Evolutionary conservation across 1,140 invertebrate species (phyloP).

Genomic region (Drosophila parvula): DNA sequence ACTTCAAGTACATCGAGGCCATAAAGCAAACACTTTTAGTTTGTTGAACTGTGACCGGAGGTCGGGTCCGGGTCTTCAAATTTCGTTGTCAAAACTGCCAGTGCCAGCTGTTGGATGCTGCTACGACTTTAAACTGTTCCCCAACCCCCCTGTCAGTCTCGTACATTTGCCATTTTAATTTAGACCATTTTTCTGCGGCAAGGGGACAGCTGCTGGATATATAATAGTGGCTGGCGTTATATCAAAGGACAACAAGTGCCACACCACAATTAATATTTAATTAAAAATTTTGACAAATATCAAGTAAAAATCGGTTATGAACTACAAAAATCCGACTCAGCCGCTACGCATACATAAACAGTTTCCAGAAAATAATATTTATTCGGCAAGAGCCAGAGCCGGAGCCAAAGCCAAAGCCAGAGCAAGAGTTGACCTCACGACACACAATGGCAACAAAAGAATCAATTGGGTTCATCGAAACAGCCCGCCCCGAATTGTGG

Average conservation of each 20-base stretch:
- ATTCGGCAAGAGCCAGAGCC: slow-evolving; percentile 9
- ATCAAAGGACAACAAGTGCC: slow-evolving; percentile 11
- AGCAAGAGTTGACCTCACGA: slow-evolving; percentile 48
- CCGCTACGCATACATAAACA: slow-evolving; percentile 5
- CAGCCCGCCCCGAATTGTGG: slow-evolving; percentile 10
- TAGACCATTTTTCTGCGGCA: slow-evolving; percentile 27
- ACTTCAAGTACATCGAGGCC: slow-evolving; percentile 60
- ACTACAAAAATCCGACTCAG: slow-evolving; percentile 29
- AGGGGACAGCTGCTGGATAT: slow-evolving; percentile 20
- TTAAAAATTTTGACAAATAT: slow-evolving; percentile 33
- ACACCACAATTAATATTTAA: slow-evolving; percentile 33
- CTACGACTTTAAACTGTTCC: slow-evolving; percentile 40
- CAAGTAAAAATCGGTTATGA: slow-evolving; percentile 35
- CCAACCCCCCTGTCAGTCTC: neutral
- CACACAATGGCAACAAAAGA: slow-evolving; percentile 45
- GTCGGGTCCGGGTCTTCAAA: slow-evolving; percentile 46
- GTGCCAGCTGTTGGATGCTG: slow-evolving; percentile 51
- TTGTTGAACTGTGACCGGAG: slow-evolving; percentile 75
- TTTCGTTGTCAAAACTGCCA: slow-evolving; percentile 68
- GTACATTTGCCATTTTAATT: slow-evolving; percentile 42
- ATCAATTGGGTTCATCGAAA: slow-evolving; percentile 64
- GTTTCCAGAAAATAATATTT: slow-evolving; percentile 19
- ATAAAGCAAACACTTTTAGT: slow-evolving; percentile 81
- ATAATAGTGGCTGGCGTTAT: slow-evolving; percentile 1
- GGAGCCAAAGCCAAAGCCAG: neutral